phyloP scores from a whole-genome alignment of 2,797 vertebrate genomes.

The Diceros bicornis region DNA sequence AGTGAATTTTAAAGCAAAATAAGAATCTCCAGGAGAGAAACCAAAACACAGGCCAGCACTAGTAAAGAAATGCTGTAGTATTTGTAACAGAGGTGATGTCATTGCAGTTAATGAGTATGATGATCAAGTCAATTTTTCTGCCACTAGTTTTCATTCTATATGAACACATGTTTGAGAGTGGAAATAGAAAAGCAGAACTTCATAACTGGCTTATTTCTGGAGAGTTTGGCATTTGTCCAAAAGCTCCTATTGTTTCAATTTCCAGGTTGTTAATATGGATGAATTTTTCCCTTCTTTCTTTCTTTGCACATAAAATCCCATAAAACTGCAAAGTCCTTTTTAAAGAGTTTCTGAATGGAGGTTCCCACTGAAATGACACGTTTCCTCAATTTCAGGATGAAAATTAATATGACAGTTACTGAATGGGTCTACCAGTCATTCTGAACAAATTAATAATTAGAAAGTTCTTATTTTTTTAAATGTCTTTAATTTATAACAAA shows the following conservation, averaged over 20 bases:
- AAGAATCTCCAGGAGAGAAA: not conserved
- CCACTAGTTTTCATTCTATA: not conserved
- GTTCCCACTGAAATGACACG: not conserved
- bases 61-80: not conserved
- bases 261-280: not conserved
- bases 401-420: not conserved
- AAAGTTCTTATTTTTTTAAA: not conserved
- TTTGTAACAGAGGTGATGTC: not conserved
- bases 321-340: not conserved
- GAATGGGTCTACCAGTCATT: not conserved
- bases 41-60: not conserved
- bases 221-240: not conserved
- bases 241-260: not conserved
- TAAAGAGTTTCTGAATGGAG: not conserved
- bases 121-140: not conserved
- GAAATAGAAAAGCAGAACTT: not conserved
- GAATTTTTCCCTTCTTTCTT: not conserved
- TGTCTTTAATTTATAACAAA: not conserved
- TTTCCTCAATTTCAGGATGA: not conserved
- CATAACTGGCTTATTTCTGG: not conserved
- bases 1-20: not conserved
- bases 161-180: not conserved
- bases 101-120: not conserved
- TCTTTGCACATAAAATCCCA: not conserved
- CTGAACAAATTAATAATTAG: not conserved